Conservation (phyloP, 1,140 invertebrate genomes). For the Bombus sylvicola region DNA sequence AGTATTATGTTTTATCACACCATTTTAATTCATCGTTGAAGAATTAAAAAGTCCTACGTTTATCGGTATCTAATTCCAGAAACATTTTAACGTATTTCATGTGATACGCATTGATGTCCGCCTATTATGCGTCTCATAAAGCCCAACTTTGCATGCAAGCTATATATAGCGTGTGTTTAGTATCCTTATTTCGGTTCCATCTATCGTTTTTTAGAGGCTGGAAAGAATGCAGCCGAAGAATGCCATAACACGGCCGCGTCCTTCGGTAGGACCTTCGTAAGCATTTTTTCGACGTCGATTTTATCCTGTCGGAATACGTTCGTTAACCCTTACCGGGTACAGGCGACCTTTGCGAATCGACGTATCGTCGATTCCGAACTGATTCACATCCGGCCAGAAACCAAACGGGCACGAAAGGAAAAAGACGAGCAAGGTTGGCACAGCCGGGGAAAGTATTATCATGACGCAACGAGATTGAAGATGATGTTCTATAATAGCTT, state of each 20-base stretch:
- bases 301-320: conserved; percentile 41
- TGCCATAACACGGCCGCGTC: conserved; percentile 41
- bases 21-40: background rate
- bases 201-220: background rate
- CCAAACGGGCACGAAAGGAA: background rate
- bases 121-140: background rate
- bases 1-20: too few species aligned
- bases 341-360: conserved; percentile 49
- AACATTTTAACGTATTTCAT: background rate
- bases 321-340: conserved; percentile 52
- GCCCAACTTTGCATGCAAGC: background rate
- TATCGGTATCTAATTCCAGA: background rate
- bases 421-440: conserved; percentile 54
- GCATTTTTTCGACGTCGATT: conserved; percentile 22
- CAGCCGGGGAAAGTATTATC: conserved; percentile 41
- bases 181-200: background rate
- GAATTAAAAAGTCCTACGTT: background rate
- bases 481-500: conserved; percentile 9
- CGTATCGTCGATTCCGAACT: conserved; percentile 24
- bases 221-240: conserved; percentile 24
- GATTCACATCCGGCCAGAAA: conserved; percentile 51
- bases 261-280: conserved; percentile 46
- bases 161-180: background rate
- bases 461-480: conserved; percentile 43
- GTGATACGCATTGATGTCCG: too few species aligned